These are phyloP conservation scores for Dryocosmus kuriphilus DNA, from an alignment of 2,888 invertebrate species.

Conservation along the genomic window DNA sequence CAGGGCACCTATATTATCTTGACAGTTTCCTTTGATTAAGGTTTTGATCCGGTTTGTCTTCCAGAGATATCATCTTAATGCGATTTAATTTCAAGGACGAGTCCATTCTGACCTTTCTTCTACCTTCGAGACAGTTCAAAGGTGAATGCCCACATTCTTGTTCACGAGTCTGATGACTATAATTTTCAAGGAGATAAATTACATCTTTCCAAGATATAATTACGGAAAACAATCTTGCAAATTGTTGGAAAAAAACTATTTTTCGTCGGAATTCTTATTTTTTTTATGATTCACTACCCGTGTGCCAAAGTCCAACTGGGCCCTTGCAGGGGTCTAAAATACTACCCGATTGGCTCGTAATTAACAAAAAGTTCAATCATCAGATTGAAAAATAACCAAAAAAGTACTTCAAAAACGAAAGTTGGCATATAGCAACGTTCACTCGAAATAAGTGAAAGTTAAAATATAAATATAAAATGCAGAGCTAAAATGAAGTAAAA, in stretches of 20 bases:
- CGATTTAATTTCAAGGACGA: slow-evolving; percentile 40
- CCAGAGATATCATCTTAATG: slow-evolving; percentile 40
- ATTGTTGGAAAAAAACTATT: neutral
- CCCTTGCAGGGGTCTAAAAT: no score
- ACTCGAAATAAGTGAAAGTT: neutral
- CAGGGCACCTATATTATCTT: slow-evolving; percentile 33
- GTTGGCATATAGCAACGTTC: no score
- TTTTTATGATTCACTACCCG: no score
- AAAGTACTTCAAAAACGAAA: no score
- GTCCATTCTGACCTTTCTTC: slow-evolving; percentile 38
- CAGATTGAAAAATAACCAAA: no score
- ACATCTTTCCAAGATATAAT: slow-evolving; percentile 24
- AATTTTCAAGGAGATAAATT: slow-evolving; percentile 32
- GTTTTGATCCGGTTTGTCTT: slow-evolving; percentile 39
- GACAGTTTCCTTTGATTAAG: slow-evolving; percentile 38
- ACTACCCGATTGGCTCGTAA: no score
- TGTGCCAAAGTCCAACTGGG: no score
- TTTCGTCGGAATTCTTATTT: no score
- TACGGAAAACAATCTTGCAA: slow-evolving; percentile 24
- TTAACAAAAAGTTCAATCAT: no score
- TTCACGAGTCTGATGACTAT: slow-evolving; percentile 36
- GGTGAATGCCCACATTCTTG: slow-evolving; percentile 36
- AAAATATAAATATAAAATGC: neutral
- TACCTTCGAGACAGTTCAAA: slow-evolving; percentile 40
- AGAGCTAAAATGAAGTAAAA: neutral